Conservation (phyloP, 2,888 invertebrate species). For the Eupithecia insigniata region DNA sequence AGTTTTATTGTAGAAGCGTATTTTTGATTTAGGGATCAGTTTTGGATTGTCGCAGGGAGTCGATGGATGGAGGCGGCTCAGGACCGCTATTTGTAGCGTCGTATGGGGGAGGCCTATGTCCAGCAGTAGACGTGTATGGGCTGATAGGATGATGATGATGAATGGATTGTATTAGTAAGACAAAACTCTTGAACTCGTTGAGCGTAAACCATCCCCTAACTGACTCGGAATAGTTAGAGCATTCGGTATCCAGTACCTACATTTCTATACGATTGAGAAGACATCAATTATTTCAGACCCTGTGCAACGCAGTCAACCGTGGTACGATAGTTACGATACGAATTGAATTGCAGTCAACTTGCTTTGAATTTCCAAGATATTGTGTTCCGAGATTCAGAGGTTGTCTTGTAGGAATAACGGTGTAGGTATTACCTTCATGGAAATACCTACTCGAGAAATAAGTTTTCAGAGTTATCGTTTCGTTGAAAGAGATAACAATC, state of each 20-base stretch:
- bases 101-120: too few relatives aligned
- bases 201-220: conserved; percentile 28
- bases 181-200: background rate
- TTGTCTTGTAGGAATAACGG: conserved; percentile 14
- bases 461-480: background rate
- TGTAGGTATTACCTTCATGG: background rate
- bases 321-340: conserved; percentile 44
- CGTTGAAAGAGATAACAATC: background rate
- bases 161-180: background rate
- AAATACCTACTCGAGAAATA: background rate
- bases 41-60: too few relatives aligned
- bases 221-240: conserved; percentile 34
- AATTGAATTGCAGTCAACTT: conserved; percentile 53
- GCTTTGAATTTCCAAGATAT: conserved; percentile 57
- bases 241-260: conserved; percentile 43
- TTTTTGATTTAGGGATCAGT: too few relatives aligned
- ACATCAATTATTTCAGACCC: conserved; percentile 65
- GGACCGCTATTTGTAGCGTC: too few relatives aligned
- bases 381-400: conserved; percentile 42
- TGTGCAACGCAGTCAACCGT: conserved; percentile 50
- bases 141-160: too few relatives aligned
- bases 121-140: too few relatives aligned
- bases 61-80: too few relatives aligned
- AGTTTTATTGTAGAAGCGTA: too few relatives aligned
- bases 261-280: conserved; percentile 55